Conservation (phyloP, 1,140 invertebrate species). For the Diachasma alloeum region DNA sequence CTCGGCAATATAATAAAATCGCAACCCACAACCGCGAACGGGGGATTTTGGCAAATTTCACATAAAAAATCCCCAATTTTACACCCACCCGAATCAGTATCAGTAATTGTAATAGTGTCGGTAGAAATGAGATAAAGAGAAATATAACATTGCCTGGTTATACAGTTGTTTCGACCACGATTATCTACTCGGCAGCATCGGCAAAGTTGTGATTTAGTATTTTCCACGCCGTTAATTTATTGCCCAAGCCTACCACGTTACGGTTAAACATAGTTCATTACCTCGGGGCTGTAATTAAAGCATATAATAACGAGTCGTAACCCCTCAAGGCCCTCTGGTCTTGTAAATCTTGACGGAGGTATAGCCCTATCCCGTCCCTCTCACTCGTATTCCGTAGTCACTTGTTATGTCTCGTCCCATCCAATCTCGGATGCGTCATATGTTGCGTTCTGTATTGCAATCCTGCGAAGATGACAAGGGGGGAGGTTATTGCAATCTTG, state of each 20-base stretch:
- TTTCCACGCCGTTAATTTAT: slow-evolving; percentile 64
- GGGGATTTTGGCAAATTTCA: neutral
- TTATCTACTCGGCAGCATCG: slow-evolving; percentile 63
- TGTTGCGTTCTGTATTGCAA: neutral
- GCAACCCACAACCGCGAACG: neutral
- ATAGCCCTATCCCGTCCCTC: slow-evolving; percentile 14
- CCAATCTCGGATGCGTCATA: neutral
- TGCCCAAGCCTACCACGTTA: slow-evolving; percentile 61
- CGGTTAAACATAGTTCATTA: slow-evolving; percentile 65
- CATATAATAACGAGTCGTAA: slow-evolving; percentile 63
- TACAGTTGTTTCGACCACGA: slow-evolving; percentile 56
- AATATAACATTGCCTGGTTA: slow-evolving; percentile 31
- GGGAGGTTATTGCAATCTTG: neutral
- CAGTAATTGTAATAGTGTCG: slow-evolving; percentile 10
- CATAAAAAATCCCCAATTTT: no score
- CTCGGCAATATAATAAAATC: neutral
- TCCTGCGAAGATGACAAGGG: slow-evolving; percentile 7
- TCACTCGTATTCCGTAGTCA: slow-evolving; percentile 2
- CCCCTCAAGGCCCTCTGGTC: slow-evolving; percentile 54
- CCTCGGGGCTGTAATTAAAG: slow-evolving; percentile 61
- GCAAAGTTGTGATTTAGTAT: slow-evolving; percentile 64
- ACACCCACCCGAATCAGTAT: no score
- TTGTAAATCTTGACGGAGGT: slow-evolving; percentile 58
- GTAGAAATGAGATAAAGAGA: slow-evolving; percentile 14
- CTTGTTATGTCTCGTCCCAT: neutral